These are phyloP conservation scores for Nasua narica DNA, from an alignment of 2,797 vertebrate species.

Conservation along the genomic window DNA sequence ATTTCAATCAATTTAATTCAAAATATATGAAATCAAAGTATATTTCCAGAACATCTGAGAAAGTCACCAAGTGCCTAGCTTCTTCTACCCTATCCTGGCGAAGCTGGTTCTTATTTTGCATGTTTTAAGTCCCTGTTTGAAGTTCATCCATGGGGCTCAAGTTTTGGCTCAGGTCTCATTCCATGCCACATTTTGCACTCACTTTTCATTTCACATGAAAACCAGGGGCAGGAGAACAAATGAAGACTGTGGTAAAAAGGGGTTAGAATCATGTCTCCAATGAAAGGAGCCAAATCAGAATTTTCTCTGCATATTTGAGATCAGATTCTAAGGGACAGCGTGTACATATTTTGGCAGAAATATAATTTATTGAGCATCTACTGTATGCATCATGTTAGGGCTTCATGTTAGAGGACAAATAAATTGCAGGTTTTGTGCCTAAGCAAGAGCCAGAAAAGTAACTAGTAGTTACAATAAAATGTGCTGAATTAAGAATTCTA, in stretches of 20 bases:
- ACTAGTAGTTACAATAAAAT: slow-evolving; percentile 56
- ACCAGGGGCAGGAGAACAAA: slow-evolving; percentile 49
- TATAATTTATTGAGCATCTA: slow-evolving; percentile 66
- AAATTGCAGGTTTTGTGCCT: slow-evolving; percentile 58
- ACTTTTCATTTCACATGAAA: slow-evolving; percentile 68
- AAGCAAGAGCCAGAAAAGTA: slow-evolving; percentile 43
- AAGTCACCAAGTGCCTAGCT: slow-evolving; percentile 53
- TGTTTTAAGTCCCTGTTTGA: slow-evolving; percentile 72
- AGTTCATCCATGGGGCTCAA: slow-evolving; percentile 70
- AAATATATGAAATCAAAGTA: slow-evolving; percentile 78
- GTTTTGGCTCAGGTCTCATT: slow-evolving; percentile 61
- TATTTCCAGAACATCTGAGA: slow-evolving; percentile 73
- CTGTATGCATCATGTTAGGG: background rate
- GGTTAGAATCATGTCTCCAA: background rate
- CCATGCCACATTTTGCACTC: slow-evolving; percentile 62
- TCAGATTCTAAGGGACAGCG: background rate
- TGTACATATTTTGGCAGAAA: background rate
- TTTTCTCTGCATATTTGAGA: slow-evolving; percentile 18
- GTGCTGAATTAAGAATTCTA: slow-evolving; percentile 44
- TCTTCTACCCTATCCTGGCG: slow-evolving; percentile 37
- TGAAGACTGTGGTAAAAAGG: slow-evolving; percentile 5
- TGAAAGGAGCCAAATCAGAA: background rate
- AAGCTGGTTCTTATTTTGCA: slow-evolving; percentile 73
- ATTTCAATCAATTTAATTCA: slow-evolving; percentile 77
- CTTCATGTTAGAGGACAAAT: slow-evolving; percentile 46